Percentiles rank a stretch among this genome's conserved stretches.
These are phyloP conservation scores for Cherax destructor DNA, from an alignment of 1,140 invertebrate species.

Conservation along the genomic window DNA sequence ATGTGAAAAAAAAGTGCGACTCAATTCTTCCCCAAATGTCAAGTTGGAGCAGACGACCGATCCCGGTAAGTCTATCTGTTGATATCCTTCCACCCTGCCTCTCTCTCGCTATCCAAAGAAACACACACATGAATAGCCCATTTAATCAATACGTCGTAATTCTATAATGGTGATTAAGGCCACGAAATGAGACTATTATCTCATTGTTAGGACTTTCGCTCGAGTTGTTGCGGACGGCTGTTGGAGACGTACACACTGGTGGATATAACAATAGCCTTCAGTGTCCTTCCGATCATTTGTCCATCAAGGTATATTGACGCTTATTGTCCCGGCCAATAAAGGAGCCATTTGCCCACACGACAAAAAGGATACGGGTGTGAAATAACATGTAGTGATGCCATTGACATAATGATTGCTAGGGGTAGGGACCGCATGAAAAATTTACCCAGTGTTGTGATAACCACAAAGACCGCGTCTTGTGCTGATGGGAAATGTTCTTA, in stretches of 20 bases:
- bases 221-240: background rate
- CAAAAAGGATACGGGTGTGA: slow-evolving; percentile 16
- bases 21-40: background rate
- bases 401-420: background rate
- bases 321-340: slow-evolving; percentile 1
- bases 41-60: background rate
- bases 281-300: background rate
- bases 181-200: background rate
- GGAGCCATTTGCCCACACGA: background rate
- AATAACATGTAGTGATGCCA: slow-evolving; percentile 24
- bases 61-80: background rate
- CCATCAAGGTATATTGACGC: background rate
- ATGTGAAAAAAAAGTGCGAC: background rate
- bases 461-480: background rate
- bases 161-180: background rate
- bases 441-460: background rate
- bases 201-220: background rate
- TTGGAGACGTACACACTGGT: background rate
- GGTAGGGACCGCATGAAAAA: background rate
- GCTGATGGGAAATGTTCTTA: slow-evolving; percentile 2
- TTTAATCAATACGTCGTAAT: background rate
- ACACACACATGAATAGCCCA: background rate
- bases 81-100: background rate
- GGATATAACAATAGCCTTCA: background rate
- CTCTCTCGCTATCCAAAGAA: background rate